phyloP scores from a whole-genome alignment of 2,797 vertebrate species.

The Tenualosa ilisha region DNA sequence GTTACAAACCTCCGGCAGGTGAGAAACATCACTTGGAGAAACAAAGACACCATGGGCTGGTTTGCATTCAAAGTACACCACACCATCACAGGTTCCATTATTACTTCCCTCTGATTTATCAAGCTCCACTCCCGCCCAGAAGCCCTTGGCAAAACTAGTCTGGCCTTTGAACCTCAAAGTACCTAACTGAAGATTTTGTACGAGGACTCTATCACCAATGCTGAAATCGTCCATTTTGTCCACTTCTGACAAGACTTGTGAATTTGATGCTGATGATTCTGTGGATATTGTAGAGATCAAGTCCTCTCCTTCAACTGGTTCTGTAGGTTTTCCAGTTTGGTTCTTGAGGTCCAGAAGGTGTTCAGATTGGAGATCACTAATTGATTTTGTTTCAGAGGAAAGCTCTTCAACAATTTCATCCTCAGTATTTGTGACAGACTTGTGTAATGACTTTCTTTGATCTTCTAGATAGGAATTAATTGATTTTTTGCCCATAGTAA shows the following conservation, averaged over 20 bases:
- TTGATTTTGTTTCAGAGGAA: constrained; percentile 71
- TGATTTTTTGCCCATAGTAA: constrained; percentile 47
- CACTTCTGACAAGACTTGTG: constrained; percentile 38
- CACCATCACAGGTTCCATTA: constrained; percentile 86
- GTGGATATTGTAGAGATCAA: constrained; percentile 50
- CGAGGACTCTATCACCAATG: constrained; percentile 89
- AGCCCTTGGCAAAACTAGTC: constrained; percentile 89
- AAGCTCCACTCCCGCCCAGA: constrained; percentile 96
- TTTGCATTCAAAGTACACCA: constrained; percentile 87
- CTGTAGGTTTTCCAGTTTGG: constrained; percentile 58
- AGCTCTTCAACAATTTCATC: constrained; percentile 84
- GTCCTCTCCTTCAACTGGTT: constrained; percentile 51
- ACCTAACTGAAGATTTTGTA: constrained; percentile 90
- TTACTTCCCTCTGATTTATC: constrained; percentile 94
- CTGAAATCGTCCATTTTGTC: constrained; percentile 81
- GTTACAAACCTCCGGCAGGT: constrained; percentile 74
- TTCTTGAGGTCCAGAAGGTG: constrained; percentile 75
- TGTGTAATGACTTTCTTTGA: constrained; percentile 48
- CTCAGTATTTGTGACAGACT: constrained; percentile 66
- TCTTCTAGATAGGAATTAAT: constrained; percentile 53
- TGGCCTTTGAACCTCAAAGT: constrained; percentile 89
- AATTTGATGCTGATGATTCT: constrained; percentile 54
- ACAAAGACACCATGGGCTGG: constrained; percentile 92
- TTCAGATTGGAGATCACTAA: constrained; percentile 69
- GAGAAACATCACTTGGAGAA: constrained; percentile 90